Base-by-base conservation (phyloP, 1,140 invertebrate genomes). In the Nixonia krombeini region DNA sequence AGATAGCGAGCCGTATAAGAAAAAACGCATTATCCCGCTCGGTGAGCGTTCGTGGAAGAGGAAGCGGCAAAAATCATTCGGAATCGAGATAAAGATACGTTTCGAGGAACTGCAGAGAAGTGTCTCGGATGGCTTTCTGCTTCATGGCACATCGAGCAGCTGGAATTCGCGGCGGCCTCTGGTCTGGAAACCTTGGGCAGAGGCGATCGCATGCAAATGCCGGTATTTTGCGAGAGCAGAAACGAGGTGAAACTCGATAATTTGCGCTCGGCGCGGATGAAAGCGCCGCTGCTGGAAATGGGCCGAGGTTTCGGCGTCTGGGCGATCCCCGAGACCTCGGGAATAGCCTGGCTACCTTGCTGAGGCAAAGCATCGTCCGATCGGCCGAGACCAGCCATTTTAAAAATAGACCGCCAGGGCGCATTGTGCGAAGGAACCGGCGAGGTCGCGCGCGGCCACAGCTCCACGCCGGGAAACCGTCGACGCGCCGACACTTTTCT, bases 351-450 rank as follows among this genome's bases (percentile, higher is more conserved):
- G n/a, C n/a, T n/a, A n/a, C n/a, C n/a, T n/a, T n/a, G n/a, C n/a
- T n/a, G n/a, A n/a, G n/a, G n/a, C n/a, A 67, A 73, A 73, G 44
- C 59, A 67, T 65, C 44, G 55, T 55, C 67, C 67, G 70, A 73
- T 73, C 63, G 63, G 57, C 44, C 40, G 50, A 59, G 58, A 66
- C 57, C 58, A 62, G 55, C 59, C 70, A 58, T 61, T 70, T 70
- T 57, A 56, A 59, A 70, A 70, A 70, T 73, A 73, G 58, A 66
- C 63, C 35, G 58, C 56, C 42, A 44, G 61, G 50, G 50, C 40
- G 49, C 33, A 63, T 63, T 62, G 66, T 46, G 51, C 53, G 31
- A 69, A 58, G 63, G 46, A 67, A 56, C 57, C 44, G 29, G 29
- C 49, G 40, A 49, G 40, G 38, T 21, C 21, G 6, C 21, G n/a